Conservation (phyloP, 2,797 vertebrate species). For the Lithobates sylvaticus region DNA sequence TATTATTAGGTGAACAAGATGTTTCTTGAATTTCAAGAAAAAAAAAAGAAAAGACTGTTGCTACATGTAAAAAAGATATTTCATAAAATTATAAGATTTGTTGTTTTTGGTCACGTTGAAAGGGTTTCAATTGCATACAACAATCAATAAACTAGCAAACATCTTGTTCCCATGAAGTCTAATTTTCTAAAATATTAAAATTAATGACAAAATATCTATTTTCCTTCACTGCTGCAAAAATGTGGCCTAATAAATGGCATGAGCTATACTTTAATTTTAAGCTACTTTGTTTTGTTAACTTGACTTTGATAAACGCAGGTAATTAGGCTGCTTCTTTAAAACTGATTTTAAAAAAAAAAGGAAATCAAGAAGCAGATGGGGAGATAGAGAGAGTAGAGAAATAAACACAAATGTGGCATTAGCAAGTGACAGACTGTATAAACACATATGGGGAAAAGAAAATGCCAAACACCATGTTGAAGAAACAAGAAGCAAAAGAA, state of each 20-base stretch:
- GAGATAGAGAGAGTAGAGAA: not conserved
- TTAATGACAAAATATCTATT: not conserved
- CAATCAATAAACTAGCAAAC: not conserved
- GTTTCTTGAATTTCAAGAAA: too few species aligned
- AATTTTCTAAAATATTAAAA: not conserved
- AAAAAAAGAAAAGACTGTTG: too few species aligned
- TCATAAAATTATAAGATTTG: not conserved
- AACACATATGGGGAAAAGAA: conserved; percentile 8
- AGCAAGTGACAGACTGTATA: conserved; percentile 25
- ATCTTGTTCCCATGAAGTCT: not conserved
- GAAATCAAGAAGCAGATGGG: conserved; percentile 20
- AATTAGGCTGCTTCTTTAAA: conserved; percentile 14
- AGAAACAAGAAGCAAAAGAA: not conserved
- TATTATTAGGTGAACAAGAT: too few species aligned
- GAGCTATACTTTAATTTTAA: not conserved
- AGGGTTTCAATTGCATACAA: not conserved
- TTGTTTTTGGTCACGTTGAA: not conserved
- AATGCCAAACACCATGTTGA: conserved; percentile 8
- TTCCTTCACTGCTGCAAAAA: not conserved
- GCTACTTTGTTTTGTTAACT: not conserved
- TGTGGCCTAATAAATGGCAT: not conserved
- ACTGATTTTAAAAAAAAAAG: not conserved
- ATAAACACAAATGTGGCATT: conserved; percentile 3
- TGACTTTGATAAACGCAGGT: conserved; percentile 25
- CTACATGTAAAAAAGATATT: too few species aligned